Percentiles rank a stretch among this genome's conserved stretches.
phyloP scores from a whole-genome alignment of 2,888 invertebrate species.

The Euphydryas editha region DNA sequence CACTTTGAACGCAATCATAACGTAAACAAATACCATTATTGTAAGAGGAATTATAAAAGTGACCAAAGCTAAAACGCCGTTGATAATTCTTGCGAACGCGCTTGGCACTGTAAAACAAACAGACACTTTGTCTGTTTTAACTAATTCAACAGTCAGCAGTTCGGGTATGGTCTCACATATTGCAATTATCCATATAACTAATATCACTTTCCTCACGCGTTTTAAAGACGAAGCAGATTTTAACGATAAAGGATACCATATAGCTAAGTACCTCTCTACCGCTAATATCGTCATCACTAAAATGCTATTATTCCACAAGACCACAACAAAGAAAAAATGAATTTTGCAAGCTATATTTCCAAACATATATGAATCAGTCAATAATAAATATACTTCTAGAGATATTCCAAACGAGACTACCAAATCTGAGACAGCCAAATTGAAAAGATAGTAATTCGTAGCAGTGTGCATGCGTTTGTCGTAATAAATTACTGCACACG shows the following conservation, averaged over 20 bases:
- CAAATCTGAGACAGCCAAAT: constrained; percentile 68
- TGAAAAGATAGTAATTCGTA: constrained; percentile 71
- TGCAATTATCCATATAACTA: constrained; percentile 57
- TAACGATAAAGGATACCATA: constrained; percentile 59
- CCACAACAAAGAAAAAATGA: constrained; percentile 56
- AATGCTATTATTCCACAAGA: constrained; percentile 63
- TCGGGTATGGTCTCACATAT: constrained; percentile 58
- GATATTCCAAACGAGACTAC: constrained; percentile 62
- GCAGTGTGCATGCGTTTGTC: constrained; percentile 71
- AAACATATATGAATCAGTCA: constrained; percentile 46
- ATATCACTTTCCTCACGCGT: constrained; percentile 58
- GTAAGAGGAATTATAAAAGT: constrained; percentile 58
- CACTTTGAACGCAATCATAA: constrained; percentile 62
- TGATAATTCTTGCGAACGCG: constrained; percentile 51
- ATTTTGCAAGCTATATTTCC: constrained; percentile 56
- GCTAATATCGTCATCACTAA: constrained; percentile 62
- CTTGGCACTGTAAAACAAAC: constrained; percentile 59
- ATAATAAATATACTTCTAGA: constrained; percentile 53
- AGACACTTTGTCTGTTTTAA: constrained; percentile 48
- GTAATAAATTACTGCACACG: constrained; percentile 68
- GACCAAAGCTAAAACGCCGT: constrained; percentile 55
- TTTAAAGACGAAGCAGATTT: constrained; percentile 53
- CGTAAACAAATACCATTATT: constrained; percentile 62
- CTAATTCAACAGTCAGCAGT: constrained; percentile 55
- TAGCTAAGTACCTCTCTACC: constrained; percentile 63